phyloP scores from a whole-genome alignment of 2,113 vertebrate species.

The Hystrix brachyura region DNA sequence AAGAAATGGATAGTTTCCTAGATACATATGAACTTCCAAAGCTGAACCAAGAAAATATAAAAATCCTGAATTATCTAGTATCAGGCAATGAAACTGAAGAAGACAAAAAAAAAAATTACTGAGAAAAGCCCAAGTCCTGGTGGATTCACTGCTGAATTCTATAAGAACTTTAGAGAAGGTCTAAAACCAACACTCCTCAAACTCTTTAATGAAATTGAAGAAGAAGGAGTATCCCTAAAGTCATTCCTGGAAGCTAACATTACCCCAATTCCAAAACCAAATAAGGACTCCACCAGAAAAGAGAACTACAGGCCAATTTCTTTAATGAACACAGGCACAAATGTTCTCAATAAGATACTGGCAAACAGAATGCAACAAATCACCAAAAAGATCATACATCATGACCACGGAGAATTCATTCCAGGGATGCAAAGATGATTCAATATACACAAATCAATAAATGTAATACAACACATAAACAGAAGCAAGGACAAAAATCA shows the following conservation, averaged over 20 bases:
- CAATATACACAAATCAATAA: neutral
- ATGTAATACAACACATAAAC: neutral
- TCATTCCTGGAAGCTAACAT: neutral
- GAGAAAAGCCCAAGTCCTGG: neutral
- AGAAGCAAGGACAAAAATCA: neutral
- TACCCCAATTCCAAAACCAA: neutral
- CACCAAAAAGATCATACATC: neutral
- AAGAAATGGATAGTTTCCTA: neutral
- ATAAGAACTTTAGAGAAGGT: neutral
- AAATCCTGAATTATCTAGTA: neutral
- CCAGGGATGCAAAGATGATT: neutral
- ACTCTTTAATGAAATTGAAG: neutral
- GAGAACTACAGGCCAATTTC: neutral
- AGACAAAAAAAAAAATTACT: neutral
- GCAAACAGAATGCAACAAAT: neutral
- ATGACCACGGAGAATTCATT: neutral
- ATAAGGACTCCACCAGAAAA: neutral
- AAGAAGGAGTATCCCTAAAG: neutral
- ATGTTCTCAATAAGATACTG: neutral
- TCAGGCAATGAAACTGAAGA: neutral
- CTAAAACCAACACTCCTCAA: neutral
- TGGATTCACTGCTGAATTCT: neutral
- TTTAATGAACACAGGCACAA: neutral
- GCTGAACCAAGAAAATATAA: neutral
- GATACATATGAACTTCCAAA: neutral